A percentile compares a stretch with the other conserved stretches of the same genome.
Conservation (phyloP, 2,888 invertebrate species). For the Selenia dentaria region DNA sequence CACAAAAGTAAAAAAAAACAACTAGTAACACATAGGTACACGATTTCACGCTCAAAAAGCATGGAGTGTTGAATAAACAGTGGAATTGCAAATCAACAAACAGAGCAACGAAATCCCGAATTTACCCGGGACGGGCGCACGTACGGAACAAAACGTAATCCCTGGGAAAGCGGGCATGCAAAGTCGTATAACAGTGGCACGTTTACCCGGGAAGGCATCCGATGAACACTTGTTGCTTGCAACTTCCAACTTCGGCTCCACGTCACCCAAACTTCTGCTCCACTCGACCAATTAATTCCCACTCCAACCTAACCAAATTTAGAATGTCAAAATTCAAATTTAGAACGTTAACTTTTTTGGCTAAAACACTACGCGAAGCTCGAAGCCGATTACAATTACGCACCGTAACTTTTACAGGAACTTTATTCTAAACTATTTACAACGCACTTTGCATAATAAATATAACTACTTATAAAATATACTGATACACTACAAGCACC, state of each 20-base stretch:
- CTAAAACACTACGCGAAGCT: conserved; percentile 17
- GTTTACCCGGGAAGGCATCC: conserved; percentile 80
- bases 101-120: conserved; percentile 57
- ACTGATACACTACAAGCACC: conserved; percentile 55
- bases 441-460: background rate
- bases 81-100: conserved; percentile 57
- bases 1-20: conserved; percentile 41
- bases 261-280: conserved; percentile 48
- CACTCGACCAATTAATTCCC: conserved; percentile 54
- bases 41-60: conserved; percentile 29
- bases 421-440: conserved; percentile 32
- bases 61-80: conserved; percentile 41
- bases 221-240: conserved; percentile 78
- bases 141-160: conserved; percentile 62
- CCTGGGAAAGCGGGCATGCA: conserved; percentile 74
- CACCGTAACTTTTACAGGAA: conserved; percentile 50
- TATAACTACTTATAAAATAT: conserved; percentile 32
- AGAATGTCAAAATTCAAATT: conserved; percentile 42
- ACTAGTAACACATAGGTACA: conserved; percentile 27
- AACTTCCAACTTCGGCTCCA: conserved; percentile 62
- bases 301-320: conserved; percentile 39
- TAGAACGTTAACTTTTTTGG: conserved; percentile 29
- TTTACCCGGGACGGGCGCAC: conserved; percentile 41
- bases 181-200: conserved; percentile 75
- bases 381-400: conserved; percentile 13